Evolutionary conservation across 2,797 vertebrate species (phyloP).

Genomic region (Hafferia zeledoni): DNA sequence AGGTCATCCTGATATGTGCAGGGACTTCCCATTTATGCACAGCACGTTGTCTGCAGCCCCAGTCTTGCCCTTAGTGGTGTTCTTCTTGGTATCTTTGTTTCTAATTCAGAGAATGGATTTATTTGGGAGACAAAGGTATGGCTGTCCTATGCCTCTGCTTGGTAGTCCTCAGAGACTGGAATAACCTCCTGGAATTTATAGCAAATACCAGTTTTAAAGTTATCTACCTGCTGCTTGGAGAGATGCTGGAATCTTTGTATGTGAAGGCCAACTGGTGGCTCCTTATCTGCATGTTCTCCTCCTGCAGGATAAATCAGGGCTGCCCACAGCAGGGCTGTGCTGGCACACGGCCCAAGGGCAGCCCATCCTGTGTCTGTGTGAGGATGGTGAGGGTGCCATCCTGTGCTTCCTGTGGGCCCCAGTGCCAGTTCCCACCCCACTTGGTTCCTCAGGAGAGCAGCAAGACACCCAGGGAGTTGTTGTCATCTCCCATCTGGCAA

Average conservation of each 20-base stretch:
- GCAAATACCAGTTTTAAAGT: background rate
- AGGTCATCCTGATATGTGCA: background rate
- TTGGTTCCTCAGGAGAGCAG: background rate
- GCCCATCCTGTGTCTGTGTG: background rate
- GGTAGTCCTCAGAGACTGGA: background rate
- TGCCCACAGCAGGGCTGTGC: background rate
- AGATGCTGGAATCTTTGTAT: background rate
- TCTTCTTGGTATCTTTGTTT: background rate
- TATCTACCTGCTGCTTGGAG: background rate
- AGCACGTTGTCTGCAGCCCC: background rate
- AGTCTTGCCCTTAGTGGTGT: background rate
- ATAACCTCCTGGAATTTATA: background rate
- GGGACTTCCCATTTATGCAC: background rate
- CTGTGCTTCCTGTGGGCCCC: background rate
- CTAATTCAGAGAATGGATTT: background rate
- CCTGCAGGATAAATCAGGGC: background rate
- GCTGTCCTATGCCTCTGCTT: background rate
- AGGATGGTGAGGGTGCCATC: background rate
- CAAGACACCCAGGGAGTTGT: background rate
- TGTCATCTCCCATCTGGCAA: background rate
- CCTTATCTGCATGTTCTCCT: background rate
- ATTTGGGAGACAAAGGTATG: background rate
- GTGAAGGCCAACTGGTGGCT: background rate
- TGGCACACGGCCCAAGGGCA: background rate
- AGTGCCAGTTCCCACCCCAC: accelerated